Conservation (phyloP, 2,113 vertebrate species). For the Carassius carassius region DNA sequence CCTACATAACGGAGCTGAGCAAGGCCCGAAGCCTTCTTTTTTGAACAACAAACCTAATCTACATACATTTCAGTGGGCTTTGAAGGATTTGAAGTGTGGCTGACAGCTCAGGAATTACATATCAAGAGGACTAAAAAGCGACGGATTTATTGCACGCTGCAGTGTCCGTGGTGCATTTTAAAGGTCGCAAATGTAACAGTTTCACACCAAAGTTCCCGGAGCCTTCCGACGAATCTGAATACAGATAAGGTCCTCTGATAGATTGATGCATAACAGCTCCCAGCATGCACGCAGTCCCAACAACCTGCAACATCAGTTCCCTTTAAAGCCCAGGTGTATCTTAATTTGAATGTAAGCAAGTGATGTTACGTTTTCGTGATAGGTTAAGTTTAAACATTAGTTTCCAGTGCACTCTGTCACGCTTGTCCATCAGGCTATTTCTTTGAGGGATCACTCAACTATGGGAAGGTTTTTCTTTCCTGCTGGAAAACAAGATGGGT, state of each 20-base stretch:
- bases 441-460: slow-evolving; percentile 9
- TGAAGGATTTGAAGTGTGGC: slow-evolving; percentile 61
- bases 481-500: background rate
- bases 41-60: slow-evolving; percentile 64
- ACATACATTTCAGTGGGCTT: slow-evolving; percentile 64
- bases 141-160: slow-evolving; percentile 71
- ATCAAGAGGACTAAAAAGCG: slow-evolving; percentile 70
- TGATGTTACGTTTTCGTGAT: slow-evolving; percentile 31
- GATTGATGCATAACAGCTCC: slow-evolving; percentile 78
- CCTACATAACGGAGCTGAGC: slow-evolving; percentile 17
- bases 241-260: slow-evolving; percentile 73
- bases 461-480: background rate
- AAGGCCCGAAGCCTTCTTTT: slow-evolving; percentile 23
- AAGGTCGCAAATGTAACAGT: slow-evolving; percentile 67
- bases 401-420: slow-evolving; percentile 45
- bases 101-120: slow-evolving; percentile 69
- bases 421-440: slow-evolving; percentile 28
- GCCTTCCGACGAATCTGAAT: slow-evolving; percentile 69
- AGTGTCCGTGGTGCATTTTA: slow-evolving; percentile 67
- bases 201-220: slow-evolving; percentile 56
- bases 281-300: slow-evolving; percentile 66
- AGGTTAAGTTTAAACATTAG: slow-evolving; percentile 1
- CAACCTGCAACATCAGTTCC: slow-evolving; percentile 57
- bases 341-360: slow-evolving; percentile 46
- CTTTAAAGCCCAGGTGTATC: slow-evolving; percentile 52